Conservation (phyloP, 2,888 invertebrate species). For the Abrostola triplasia region DNA sequence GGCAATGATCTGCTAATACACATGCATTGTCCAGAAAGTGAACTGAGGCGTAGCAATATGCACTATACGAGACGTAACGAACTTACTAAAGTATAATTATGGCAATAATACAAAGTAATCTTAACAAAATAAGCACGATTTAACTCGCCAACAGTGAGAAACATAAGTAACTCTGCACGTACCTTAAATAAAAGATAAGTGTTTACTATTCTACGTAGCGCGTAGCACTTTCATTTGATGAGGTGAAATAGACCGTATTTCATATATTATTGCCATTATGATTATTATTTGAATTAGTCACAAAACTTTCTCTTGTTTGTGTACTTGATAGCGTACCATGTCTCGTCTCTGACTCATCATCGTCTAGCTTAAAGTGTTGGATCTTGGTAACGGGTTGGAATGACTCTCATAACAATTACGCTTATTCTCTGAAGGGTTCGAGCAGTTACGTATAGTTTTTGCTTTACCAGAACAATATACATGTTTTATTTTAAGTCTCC, state of each 20-base stretch:
- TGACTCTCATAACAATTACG: too few species aligned
- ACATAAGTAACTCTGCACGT: background rate
- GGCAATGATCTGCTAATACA: too few species aligned
- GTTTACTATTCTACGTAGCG: slow-evolving; percentile 9
- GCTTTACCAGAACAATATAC: too few species aligned
- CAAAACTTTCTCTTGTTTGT: slow-evolving; percentile 49
- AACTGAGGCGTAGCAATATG: too few species aligned
- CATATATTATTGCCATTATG: slow-evolving; percentile 25
- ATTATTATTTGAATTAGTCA: slow-evolving; percentile 46
- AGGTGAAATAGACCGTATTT: slow-evolving; percentile 17
- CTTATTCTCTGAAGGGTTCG: too few species aligned
- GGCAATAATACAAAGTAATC: too few species aligned
- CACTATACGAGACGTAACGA: too few species aligned
- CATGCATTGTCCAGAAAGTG: too few species aligned
- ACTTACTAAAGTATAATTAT: too few species aligned
- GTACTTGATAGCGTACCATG: slow-evolving; percentile 35
- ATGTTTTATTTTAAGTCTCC: too few species aligned
- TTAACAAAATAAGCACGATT: background rate
- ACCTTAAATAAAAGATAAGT: slow-evolving; percentile 2
- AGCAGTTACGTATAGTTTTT: too few species aligned
- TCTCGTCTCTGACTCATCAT: slow-evolving; percentile 42
- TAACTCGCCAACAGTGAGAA: background rate
- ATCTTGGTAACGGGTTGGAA: slow-evolving; percentile 12
- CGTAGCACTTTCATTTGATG: slow-evolving; percentile 32
- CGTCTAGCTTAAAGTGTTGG: slow-evolving; percentile 17